Base-by-base conservation (phyloP, 2,888 invertebrate genomes). In the Eucera pruinosa region DNA sequence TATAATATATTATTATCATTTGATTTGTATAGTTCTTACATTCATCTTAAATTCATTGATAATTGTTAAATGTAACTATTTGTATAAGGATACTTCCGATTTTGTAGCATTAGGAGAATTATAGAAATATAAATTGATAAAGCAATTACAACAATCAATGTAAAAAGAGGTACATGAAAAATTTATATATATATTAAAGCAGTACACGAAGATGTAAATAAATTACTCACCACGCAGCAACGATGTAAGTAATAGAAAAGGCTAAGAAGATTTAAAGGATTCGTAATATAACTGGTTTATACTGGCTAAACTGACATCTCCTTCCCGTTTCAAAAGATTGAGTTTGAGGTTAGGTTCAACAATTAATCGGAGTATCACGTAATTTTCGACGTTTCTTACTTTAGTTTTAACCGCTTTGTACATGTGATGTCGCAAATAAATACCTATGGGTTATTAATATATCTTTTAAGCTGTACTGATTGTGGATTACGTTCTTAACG, bases 291-390 rank as follows among this genome's bases (percentile, higher is more conserved):
- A 75, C 80, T 64, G 87, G 86, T 75, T 83, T 86, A 79, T 85
- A 87, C 85, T 83, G 83, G 79, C 69, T 87, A 83, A 86, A 87
- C 82, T 89, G 90, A 78, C 90, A 87, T 88, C 86, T 87, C 80
- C 85, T 86, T 76, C 76, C 80, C 75, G 80, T 82, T 72, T 82
- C 82, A 83, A 70, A 81, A 77, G 82, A 82, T 80, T 79, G 84
- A 78, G 84, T 84, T 67, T 75, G 86, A 91, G 91, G 91, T 92
- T 91, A 91, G 88, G 89, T 86, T 88, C 88, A 87, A 87, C 87
- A 89, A 91, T 89, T 85, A 89, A 91, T 91, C 84, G 57, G 25
- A 52, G 58, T 65, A 77, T 78, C 75, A 66, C 54, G 75, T 72
- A 78, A 79, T 83, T 76, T 66, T 69, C 48, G 52, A 66, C 27